Conservation (phyloP, 2,797 vertebrate genomes). For the Otolemur crassicaudatus region DNA sequence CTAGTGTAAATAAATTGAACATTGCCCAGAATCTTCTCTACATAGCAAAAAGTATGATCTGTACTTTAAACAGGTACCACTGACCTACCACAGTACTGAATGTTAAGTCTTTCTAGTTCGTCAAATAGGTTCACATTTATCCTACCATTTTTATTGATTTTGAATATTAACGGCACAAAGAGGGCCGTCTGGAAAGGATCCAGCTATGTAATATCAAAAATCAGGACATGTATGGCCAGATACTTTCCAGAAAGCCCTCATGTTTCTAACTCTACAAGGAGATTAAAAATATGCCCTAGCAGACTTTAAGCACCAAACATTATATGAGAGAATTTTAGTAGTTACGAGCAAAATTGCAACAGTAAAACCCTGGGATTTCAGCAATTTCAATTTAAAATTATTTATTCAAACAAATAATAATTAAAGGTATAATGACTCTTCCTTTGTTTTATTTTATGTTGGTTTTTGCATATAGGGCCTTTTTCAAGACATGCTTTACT, state of each 20-base stretch:
- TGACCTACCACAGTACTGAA: not conserved
- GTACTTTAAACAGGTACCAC: not conserved
- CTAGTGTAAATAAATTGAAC: not conserved
- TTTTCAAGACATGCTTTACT: not conserved
- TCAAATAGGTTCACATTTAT: not conserved
- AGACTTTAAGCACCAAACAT: not conserved
- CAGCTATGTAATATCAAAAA: too few relatives aligned
- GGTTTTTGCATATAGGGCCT: not conserved
- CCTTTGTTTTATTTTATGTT: not conserved
- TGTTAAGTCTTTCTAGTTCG: conserved; percentile 27
- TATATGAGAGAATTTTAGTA: conserved; percentile 27
- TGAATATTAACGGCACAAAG: not conserved
- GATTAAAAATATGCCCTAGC: not conserved
- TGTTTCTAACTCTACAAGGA: not conserved
- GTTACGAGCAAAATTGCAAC: not conserved
- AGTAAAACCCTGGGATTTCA: not conserved
- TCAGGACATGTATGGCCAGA: too few relatives aligned
- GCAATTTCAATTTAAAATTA: conserved; percentile 8
- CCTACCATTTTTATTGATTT: not conserved
- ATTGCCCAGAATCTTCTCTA: not conserved
- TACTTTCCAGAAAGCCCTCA: too few relatives aligned
- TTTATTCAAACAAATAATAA: not conserved
- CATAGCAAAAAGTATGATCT: not conserved
- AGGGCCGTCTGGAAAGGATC: too few relatives aligned
- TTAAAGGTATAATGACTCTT: not conserved